Base-by-base conservation (phyloP, 2,113 vertebrate species). In the Campylomormyrus tamandua region DNA sequence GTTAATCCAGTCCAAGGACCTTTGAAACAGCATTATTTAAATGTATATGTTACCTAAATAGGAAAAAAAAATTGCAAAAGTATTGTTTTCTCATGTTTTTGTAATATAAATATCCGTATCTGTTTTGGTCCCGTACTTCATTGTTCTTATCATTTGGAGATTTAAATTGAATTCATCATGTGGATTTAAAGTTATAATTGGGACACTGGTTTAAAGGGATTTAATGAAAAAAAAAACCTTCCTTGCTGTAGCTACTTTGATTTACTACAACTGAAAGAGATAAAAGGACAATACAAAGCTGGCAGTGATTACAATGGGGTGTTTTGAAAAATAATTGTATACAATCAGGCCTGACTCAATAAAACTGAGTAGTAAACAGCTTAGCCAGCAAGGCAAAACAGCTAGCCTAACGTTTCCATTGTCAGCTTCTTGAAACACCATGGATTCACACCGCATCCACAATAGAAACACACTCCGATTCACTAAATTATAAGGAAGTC, bases 271-370 rank as follows among this genome's bases (percentile, higher is more conserved):
- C 46, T 89, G 48, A 77, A 80, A n/a, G 45, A 84, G 83, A 39
- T 46, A 19, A 84, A 77, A 77, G 35, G 74, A 50, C 45, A 19
- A 77, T 49, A 9, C 46, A 89, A 52, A 45, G 66, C 48, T 24
- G 17, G 53, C 17, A 50, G 46, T 21, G 66, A 89, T 77, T 89
- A 89, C 11, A 52, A 27, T 50, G 31, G 9, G 58, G 48, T 50
- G 46, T 39, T 88, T 42, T n/a, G 39, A 62, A 70, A 88, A 31
- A 80, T 62, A 70, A 89, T 6, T 77, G 45, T 77, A 49, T 50
- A 89, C 46, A 89, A 89, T 80, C 11, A 50, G n/a, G 58, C 66
- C 24, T 80, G 45, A 31, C 88, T 66, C 88, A 89, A 21, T 52
- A 53, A 80, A 80, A 15, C 15, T 77, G 66, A 21, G 7, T 53